Base-by-base conservation (phyloP, 2,888 invertebrate species). In the Cerceris ruficornis region DNA sequence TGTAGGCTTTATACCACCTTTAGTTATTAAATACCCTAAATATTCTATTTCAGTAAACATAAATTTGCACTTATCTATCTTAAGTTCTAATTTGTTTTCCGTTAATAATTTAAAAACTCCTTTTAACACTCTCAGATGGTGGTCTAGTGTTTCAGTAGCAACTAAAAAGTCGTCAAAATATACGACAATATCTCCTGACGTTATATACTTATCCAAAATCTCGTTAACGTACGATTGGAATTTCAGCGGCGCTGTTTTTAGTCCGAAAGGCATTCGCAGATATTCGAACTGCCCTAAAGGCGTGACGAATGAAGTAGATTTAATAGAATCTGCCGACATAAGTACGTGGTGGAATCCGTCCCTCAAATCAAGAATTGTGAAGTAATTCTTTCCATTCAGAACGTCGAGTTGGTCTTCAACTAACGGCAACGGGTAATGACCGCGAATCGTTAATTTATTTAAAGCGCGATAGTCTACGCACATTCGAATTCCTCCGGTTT, bases 111-210 rank as follows among this genome's bases (percentile, higher is more conserved):
- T 11, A 46, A 65, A 65, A 13, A 65, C 17, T 7, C n/a, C 43
- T 43, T 62, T 58, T 6, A 64, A 14, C 15, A 64, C 41, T 0
- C 6, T 11, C 0, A 70, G 58, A 14, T 58, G 64, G 28, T 50
- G 14, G 0, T 64, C 57, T 57, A 57, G 13, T 5, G 17, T 50
- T 49, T 28, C 28, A 2, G 69, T 57, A 11, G 28, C 17, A 9
- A 62, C 55, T 0, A 62, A n/a, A 41, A 70, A 39, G 43, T 69
- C 69, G 13, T 69, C 69, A 1, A 61, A 7, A n/a, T 61, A 69
- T 7, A 54, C 61, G 11, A 50, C 54, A 2, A 69, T 39, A 28
- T 46, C 55, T 11, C 69, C 61, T 13, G 69, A 13, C 8, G 13
- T 41, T 41, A n/a, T 41, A n/a, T 7, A 7, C 7, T 58, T 41